A percentile compares a stretch with the other conserved stretches of the same genome.
Evolutionary conservation across 2,797 vertebrate genomes (phyloP).

Genomic region (Tachyglossus aculeatus): DNA sequence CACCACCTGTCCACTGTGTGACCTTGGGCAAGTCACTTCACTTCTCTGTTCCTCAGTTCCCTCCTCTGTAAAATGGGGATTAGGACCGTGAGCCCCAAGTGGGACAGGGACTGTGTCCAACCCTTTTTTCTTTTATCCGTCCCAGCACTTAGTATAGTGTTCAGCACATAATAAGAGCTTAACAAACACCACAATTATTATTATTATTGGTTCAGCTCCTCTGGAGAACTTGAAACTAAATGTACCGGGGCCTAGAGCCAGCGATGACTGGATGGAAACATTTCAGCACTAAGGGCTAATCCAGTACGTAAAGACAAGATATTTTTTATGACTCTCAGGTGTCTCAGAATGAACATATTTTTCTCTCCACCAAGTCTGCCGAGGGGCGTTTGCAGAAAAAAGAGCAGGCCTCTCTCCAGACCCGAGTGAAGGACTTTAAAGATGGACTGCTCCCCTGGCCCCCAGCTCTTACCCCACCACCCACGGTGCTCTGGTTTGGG

Average conservation of each 20-base stretch:
- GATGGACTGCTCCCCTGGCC: not conserved
- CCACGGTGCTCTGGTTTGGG: constrained; percentile 69
- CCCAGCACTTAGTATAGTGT: too few relatives aligned
- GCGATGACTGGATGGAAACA: constrained; percentile 13
- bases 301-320: constrained; percentile 48
- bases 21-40: too few relatives aligned
- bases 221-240: constrained; percentile 46
- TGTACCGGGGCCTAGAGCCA: constrained; percentile 28
- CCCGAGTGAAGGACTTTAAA: constrained; percentile 40
- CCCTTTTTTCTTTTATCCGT: too few relatives aligned
- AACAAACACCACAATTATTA: too few relatives aligned
- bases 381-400: constrained; percentile 28
- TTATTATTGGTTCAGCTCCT: constrained; percentile 49
- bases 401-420: not conserved
- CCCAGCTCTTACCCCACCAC: constrained; percentile 57
- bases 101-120: too few relatives aligned
- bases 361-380: constrained; percentile 30
- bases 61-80: too few relatives aligned
- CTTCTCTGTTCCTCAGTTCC: too few relatives aligned
- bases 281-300: constrained; percentile 46
- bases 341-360: constrained; percentile 48
- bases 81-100: too few relatives aligned
- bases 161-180: too few relatives aligned
- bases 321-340: constrained; percentile 26
- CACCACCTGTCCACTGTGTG: too few relatives aligned